Evolutionary conservation across 1,140 invertebrate species (phyloP), one percentile per base, ranked within the genome.

Genomic region (Bombus consobrinus): DNA sequence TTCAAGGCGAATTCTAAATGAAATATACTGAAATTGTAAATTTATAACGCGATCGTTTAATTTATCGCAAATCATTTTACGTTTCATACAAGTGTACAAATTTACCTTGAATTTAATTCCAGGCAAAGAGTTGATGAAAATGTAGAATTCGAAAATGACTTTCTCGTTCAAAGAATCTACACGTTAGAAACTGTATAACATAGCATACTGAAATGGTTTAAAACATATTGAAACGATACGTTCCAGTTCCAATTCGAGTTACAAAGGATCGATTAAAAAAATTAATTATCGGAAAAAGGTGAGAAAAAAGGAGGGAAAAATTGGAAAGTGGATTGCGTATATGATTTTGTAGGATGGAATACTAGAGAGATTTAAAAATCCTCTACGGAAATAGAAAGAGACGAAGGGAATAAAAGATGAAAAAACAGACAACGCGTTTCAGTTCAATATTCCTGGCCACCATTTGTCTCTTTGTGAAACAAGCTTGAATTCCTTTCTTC

Each of bases 401-500:
- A 13, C 13, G 15, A 6, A 41, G 10, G 9, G 18, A 22, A 8
- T 53, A 53, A 68, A 2, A 68, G 32, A 32, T 53, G n/a, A 68
- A 78, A 64, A 66, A 57, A 9, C 43, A 41, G n/a, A 25, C 64
- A 47, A 41, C 34, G 66, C 39, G 22, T 79, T 79, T 22, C n/a
- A n/a, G 41, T 79, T 32, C 77, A 47, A 79, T 79, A 68, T 79
- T 34, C 62, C 22, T 10, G 4, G n/a, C n/a, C 12, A 5, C 32
- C 77, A 68, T 68, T 69, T 28, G 64, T 80, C 32, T 53, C 43
- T 80, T 71, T 47, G 66, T 71, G 32, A 71, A 68, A 80, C 25
- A 25, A 37, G 66, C 43, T 39, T 18, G 15, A 22, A 34, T n/a
- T 73, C n/a, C 25, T 80, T 13, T 53, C 34, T 37, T n/a, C 9